phyloP scores from a whole-genome alignment of 2,888 invertebrate species.

The Agrenia bidenticulata region DNA sequence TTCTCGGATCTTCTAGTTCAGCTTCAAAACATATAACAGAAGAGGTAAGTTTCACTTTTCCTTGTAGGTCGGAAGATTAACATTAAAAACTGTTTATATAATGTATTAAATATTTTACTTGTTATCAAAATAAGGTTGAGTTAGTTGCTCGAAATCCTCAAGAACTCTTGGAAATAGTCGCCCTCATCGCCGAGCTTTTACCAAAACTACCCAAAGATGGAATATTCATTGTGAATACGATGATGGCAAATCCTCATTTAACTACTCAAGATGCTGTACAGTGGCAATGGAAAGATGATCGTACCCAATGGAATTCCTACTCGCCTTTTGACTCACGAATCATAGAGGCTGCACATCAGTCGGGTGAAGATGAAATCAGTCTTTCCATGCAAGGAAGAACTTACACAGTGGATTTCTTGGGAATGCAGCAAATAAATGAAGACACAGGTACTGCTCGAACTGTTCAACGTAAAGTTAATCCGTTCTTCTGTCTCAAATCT shows the following conservation, averaged over 20 bases:
- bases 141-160: constrained; percentile 88
- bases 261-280: constrained; percentile 68
- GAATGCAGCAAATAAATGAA: constrained; percentile 98
- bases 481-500: constrained; percentile 47
- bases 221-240: constrained; percentile 88
- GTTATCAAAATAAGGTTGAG: constrained; percentile 72
- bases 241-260: constrained; percentile 56
- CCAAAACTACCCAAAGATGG: constrained; percentile 93
- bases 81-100: neutral
- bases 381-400: constrained; percentile 88
- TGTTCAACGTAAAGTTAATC: constrained; percentile 72
- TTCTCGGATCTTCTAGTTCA: constrained; percentile 79
- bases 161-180: constrained; percentile 95
- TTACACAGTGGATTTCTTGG: constrained; percentile 93
- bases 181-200: constrained; percentile 95
- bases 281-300: constrained; percentile 98
- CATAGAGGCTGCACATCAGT: constrained; percentile 88
- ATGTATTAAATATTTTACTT: constrained; percentile 14
- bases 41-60: constrained; percentile 11
- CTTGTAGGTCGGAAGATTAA: neutral
- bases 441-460: constrained; percentile 92
- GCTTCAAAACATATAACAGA: neutral
- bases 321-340: constrained; percentile 89
- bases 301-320: constrained; percentile 87
- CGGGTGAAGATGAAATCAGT: constrained; percentile 93